Percentiles rank a stretch among this genome's conserved stretches.
These are phyloP conservation scores for Hyles euphorbiae DNA, from an alignment of 1,140 invertebrate species.

Conservation along the genomic window DNA sequence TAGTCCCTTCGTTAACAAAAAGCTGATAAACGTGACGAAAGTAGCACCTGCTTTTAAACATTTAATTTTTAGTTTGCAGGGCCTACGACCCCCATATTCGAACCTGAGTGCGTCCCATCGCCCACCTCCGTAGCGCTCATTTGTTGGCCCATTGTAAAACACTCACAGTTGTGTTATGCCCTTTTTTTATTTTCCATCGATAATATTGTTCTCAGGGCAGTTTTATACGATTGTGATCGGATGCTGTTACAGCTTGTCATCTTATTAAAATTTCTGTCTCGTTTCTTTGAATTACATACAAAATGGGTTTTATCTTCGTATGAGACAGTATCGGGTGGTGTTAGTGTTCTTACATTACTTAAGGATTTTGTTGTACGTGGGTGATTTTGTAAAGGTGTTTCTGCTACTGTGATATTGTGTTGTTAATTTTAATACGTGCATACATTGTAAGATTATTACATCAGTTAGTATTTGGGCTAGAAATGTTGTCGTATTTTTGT, in stretches of 20 bases:
- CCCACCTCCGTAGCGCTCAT: conserved; percentile 43
- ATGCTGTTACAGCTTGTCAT: conserved; percentile 43
- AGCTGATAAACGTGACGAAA: too few species aligned
- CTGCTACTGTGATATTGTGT: too few species aligned
- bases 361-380: too few species aligned
- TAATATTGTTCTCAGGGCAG: conserved; percentile 55
- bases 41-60: too few species aligned
- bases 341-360: background rate
- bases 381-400: too few species aligned
- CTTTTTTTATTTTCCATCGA: conserved; percentile 42
- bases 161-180: conserved; percentile 35
- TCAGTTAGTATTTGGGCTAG: too few species aligned
- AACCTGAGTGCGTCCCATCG: background rate
- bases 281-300: conserved; percentile 3
- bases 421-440: too few species aligned
- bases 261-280: conserved; percentile 28
- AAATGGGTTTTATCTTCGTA: background rate
- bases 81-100: background rate
- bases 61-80: too few species aligned
- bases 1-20: too few species aligned
- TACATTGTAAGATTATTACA: too few species aligned
- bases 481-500: too few species aligned
- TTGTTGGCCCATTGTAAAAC: conserved; percentile 47
- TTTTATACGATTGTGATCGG: conserved; percentile 48
- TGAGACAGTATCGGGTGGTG: background rate